A percentile compares a stretch with the other conserved stretches of the same genome.
phyloP scores from a whole-genome alignment of 2,797 vertebrate species.

The Sebastes taczanowskii region DNA sequence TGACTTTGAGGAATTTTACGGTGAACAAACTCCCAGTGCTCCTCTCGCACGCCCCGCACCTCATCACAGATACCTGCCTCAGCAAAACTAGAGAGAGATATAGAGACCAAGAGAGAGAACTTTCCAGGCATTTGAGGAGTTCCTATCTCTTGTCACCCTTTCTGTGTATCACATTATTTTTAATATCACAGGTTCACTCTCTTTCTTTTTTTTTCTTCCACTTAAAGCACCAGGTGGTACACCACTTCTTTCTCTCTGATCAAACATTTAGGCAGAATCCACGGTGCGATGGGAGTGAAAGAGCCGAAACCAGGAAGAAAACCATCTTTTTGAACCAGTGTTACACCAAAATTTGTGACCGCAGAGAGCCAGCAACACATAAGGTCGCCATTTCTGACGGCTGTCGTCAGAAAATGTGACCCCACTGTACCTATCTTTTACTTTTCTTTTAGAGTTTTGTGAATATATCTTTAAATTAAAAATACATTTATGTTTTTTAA shows the following conservation, averaged over 20 bases:
- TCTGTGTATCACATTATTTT: not conserved
- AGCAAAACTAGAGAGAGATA: slow-evolving; percentile 72
- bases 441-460: too few relatives aligned
- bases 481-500: too few relatives aligned
- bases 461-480: too few relatives aligned
- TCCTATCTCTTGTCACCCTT: slow-evolving; percentile 26
- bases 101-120: slow-evolving; percentile 39
- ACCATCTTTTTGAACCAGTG: not conserved
- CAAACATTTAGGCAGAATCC: not conserved
- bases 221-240: not conserved
- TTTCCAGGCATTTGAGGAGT: slow-evolving; percentile 71
- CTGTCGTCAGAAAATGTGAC: too few relatives aligned
- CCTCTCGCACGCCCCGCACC: slow-evolving; percentile 59
- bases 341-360: too few relatives aligned
- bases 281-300: not conserved
- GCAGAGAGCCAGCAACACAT: too few relatives aligned
- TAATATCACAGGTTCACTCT: not conserved
- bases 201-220: not conserved
- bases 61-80: slow-evolving; percentile 79
- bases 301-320: not conserved
- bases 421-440: too few relatives aligned
- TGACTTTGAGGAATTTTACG: slow-evolving; percentile 84
- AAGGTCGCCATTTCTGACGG: too few relatives aligned
- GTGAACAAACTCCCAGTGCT: slow-evolving; percentile 79
- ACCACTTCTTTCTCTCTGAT: not conserved